These are phyloP conservation scores for Drosophila fungiperda DNA, from an alignment of 2,888 invertebrate genomes.

Conservation along the genomic window DNA sequence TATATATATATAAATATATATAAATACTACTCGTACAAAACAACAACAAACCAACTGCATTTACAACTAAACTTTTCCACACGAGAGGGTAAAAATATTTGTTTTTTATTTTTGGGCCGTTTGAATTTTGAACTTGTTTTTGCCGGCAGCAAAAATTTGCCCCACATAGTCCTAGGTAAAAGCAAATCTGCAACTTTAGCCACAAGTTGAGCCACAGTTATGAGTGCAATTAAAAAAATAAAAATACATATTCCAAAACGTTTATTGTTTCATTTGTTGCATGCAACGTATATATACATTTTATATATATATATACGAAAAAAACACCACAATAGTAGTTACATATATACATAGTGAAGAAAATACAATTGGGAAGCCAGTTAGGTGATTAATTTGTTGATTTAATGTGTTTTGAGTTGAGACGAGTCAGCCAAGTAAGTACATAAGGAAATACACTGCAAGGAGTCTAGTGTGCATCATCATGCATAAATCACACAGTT, in stretches of 20 bases:
- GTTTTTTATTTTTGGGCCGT: conserved; percentile 25
- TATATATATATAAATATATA: not conserved
- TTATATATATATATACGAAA: conserved; percentile 16
- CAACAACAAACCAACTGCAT: conserved; percentile 68
- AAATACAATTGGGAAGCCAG: conserved; percentile 7
- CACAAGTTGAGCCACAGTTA: conserved; percentile 49
- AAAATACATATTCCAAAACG: conserved; percentile 31
- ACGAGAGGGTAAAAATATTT: conserved; percentile 21
- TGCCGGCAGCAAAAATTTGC: conserved; percentile 22
- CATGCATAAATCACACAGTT: conserved; percentile 65
- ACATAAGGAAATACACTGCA: conserved; percentile 40
- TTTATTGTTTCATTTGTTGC: conserved; percentile 60
- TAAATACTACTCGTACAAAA: conserved; percentile 50
- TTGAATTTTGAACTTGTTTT: conserved; percentile 23
- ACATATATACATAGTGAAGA: conserved; percentile 24
- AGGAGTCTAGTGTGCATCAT: conserved; percentile 21
- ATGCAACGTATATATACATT: conserved; percentile 21
- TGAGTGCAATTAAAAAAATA: conserved; percentile 47
- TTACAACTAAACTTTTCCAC: conserved; percentile 66
- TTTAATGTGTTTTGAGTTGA: conserved; percentile 23
- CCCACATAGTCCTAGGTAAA: conserved; percentile 15
- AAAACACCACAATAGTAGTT: conserved; percentile 32
- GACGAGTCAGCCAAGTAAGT: conserved; percentile 68
- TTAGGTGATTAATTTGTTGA: conserved; percentile 46
- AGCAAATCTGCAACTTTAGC: conserved; percentile 26